Percentiles rank a stretch among this genome's conserved stretches.
These are phyloP conservation scores for Calameuta idolon DNA, from an alignment of 2,888 invertebrate species.

Conservation along the genomic window DNA sequence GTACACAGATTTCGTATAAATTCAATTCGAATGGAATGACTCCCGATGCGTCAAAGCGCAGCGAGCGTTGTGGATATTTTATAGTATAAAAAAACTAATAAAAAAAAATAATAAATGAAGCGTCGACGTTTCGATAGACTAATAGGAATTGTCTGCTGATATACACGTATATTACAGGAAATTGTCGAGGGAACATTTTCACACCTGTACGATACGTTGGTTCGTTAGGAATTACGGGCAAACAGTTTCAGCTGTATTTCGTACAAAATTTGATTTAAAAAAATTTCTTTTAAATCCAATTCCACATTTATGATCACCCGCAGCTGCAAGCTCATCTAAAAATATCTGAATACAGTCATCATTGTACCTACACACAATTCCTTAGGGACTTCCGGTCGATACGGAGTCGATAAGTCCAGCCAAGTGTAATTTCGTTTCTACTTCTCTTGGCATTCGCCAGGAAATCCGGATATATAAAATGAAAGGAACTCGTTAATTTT, in stretches of 20 bases:
- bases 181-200: neutral
- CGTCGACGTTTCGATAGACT: neutral
- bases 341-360: neutral
- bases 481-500: neutral
- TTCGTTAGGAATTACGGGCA: neutral
- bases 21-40: neutral
- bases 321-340: neutral
- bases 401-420: neutral
- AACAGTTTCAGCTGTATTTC: neutral
- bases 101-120: neutral
- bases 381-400: neutral
- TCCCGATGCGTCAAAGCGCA: neutral
- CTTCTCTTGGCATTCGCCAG: neutral
- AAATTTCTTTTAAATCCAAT: neutral
- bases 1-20: neutral
- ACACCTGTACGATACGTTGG: neutral
- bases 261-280: neutral
- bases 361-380: neutral
- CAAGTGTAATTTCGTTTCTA: neutral
- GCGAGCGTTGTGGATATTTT: neutral
- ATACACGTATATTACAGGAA: neutral
- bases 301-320: neutral
- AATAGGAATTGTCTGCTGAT: neutral
- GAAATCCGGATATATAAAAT: neutral
- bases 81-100: neutral